phyloP scores from a whole-genome alignment of 92 coral and sea anemone species.

The Muricea muricata region DNA sequence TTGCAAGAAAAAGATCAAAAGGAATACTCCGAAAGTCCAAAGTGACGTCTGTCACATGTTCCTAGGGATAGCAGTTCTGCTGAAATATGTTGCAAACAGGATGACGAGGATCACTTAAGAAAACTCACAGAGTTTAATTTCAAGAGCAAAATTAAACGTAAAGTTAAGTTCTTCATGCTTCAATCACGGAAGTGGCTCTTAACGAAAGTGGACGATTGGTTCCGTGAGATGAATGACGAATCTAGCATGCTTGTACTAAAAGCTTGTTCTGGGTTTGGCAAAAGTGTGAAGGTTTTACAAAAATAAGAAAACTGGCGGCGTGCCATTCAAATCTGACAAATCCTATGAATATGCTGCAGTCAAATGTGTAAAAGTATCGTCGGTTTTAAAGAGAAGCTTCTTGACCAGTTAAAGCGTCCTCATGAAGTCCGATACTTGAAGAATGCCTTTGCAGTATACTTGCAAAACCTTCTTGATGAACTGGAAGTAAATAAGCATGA shows the following conservation, averaged over 20 bases:
- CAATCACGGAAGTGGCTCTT: background rate
- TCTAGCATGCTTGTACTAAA: conserved; percentile 11
- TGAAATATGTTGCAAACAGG: background rate
- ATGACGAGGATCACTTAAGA: background rate
- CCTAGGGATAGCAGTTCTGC: background rate
- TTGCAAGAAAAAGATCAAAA: too few relatives aligned
- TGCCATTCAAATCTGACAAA: conserved; percentile 60
- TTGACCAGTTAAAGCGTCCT: conserved; percentile 28
- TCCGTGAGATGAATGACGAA: background rate
- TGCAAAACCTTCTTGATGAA: background rate
- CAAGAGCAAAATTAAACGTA: background rate
- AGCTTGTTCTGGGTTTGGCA: conserved; percentile 44
- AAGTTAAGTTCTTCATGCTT: background rate
- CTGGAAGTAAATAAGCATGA: background rate
- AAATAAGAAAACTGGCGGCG: background rate
- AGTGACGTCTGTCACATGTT: too few relatives aligned
- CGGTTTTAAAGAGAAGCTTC: conserved; percentile 62
- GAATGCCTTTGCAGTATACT: background rate
- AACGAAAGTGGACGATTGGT: background rate
- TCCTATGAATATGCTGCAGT: conserved; percentile 64
- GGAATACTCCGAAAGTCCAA: too few relatives aligned
- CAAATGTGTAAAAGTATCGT: conserved; percentile 62
- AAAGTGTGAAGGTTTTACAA: background rate
- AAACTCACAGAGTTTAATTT: background rate
- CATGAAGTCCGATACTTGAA: background rate